Percentiles rank a stretch among this genome's conserved stretches.
These are phyloP conservation scores for Mionectes macconnelli DNA, from an alignment of 2,113 vertebrate species.

Conservation along the genomic window DNA sequence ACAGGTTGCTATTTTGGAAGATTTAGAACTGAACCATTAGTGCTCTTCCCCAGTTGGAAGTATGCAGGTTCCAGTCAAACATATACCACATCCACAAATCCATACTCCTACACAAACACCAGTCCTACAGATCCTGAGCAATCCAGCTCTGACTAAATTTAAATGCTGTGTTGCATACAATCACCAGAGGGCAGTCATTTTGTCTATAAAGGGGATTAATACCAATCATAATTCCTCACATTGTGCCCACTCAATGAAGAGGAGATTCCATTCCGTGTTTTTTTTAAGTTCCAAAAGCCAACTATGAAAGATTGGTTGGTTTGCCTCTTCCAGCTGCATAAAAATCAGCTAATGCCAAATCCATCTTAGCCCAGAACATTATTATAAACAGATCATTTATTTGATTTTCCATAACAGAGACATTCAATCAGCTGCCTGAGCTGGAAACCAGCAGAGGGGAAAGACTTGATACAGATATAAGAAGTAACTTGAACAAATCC, in stretches of 20 bases:
- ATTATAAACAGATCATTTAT: constrained; percentile 50
- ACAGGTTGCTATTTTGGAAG: background rate
- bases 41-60: background rate
- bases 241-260: background rate
- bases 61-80: background rate
- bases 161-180: background rate
- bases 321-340: constrained; percentile 7
- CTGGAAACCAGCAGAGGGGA: background rate
- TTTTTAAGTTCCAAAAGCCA: constrained; percentile 24
- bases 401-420: constrained; percentile 42
- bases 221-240: constrained; percentile 4
- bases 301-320: background rate
- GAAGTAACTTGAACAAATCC: background rate
- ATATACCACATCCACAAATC: background rate
- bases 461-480: background rate
- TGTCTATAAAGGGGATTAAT: background rate
- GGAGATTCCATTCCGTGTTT: background rate
- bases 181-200: background rate
- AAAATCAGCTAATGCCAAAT: constrained; percentile 33
- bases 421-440: background rate
- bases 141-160: background rate
- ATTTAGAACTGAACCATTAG: background rate
- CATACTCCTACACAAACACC: background rate
- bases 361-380: constrained; percentile 24
- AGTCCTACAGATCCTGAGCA: background rate